Percentiles rank a stretch among this genome's conserved stretches.
phyloP scores from a whole-genome alignment of 1,140 invertebrate species.

The Zaprionus taronus region DNA sequence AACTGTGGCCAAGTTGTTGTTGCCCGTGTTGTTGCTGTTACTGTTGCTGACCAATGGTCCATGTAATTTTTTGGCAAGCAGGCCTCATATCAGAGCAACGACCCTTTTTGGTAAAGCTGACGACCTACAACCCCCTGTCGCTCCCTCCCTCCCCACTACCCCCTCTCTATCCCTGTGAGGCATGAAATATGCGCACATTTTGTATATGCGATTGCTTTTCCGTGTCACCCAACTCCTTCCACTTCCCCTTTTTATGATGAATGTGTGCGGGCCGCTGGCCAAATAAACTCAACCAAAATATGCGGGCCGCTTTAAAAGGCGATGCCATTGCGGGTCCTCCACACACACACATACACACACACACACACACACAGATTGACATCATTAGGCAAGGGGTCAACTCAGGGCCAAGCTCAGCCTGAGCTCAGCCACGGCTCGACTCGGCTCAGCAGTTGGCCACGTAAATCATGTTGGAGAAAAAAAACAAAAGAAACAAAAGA shows the following conservation, averaged over 20 bases:
- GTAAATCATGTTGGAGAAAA: conserved; percentile 67
- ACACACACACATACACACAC: conserved; percentile 47
- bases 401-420: conserved; percentile 6
- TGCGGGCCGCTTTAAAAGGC: conserved; percentile 72
- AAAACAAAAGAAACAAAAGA: conserved; percentile 20
- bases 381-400: conserved; percentile 67
- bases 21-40: conserved; percentile 34
- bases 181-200: conserved; percentile 63
- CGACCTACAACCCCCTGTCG: conserved; percentile 9
- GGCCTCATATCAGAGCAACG: conserved; percentile 65
- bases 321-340: conserved; percentile 25
- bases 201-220: conserved; percentile 67
- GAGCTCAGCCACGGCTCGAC: conserved; percentile 19
- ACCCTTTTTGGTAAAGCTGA: conserved; percentile 35
- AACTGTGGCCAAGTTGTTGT: neutral
- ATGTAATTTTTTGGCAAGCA: conserved; percentile 82
- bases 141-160: too few species aligned
- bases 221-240: conserved; percentile 27
- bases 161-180: neutral
- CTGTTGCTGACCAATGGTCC: conserved; percentile 73
- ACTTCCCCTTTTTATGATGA: conserved; percentile 70
- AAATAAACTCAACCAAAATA: conserved; percentile 78
- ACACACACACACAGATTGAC: conserved; percentile 66
- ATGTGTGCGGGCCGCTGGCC: conserved; percentile 68
- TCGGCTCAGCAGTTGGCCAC: conserved; percentile 19